These are phyloP conservation scores for Falcunculus frontatus DNA, from an alignment of 2,113 vertebrate species.

Conservation along the genomic window DNA sequence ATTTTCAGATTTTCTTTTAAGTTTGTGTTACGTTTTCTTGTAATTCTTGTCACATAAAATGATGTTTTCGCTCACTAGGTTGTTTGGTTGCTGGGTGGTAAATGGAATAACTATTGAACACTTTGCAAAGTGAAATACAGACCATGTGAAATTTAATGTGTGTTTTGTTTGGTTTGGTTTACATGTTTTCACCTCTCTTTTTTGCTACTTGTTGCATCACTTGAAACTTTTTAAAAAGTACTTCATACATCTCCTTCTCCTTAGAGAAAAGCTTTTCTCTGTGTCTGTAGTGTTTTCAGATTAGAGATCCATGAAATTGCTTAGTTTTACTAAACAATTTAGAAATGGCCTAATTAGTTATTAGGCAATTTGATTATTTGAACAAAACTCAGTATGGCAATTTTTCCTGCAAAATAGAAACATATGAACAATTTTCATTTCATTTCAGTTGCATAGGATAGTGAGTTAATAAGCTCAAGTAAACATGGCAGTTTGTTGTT, in stretches of 20 bases:
- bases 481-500: neutral
- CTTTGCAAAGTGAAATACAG: neutral
- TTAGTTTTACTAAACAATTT: neutral
- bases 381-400: fast-evolving
- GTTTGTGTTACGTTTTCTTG: neutral
- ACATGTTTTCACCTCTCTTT: neutral
- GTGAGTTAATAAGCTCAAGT: neutral
- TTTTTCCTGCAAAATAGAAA: neutral
- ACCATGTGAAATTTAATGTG: neutral
- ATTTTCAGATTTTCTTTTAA: neutral
- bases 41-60: neutral
- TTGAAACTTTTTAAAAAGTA: neutral
- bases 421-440: neutral
- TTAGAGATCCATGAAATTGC: neutral
- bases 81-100: neutral
- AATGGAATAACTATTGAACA: neutral
- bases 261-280: neutral
- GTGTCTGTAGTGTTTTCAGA: neutral
- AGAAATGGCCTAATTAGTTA: neutral
- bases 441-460: neutral
- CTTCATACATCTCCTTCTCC: neutral
- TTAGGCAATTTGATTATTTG: neutral
- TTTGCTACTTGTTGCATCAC: neutral
- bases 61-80: neutral
- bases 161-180: neutral